Evolutionary conservation across 1,140 invertebrate genomes (phyloP), one percentile per base, ranked within the genome.

Genomic region (Ceratosolen fusciceps): DNA sequence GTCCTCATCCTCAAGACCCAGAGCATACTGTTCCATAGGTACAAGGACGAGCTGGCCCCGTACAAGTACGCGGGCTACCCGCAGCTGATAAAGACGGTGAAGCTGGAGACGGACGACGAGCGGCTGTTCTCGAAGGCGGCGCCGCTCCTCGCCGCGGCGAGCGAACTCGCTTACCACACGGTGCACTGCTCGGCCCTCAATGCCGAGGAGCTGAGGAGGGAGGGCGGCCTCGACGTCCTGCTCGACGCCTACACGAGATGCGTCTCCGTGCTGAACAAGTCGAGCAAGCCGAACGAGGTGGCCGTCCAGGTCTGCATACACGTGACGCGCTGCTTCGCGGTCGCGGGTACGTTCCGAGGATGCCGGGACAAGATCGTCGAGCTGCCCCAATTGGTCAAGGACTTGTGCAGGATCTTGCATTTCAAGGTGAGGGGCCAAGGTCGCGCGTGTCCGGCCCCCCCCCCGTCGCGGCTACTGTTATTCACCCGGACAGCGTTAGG

Each of bases 1-100:
- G 95, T 99, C 8, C 92, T 99, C 0, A 97, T 99, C 84, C 89
- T 99, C 24, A 93, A 95, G 85, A 96, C 98, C 0, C 99, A 99
- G 89, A 98, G 96, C 85, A 99, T 99, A 84, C 92, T 99, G 1
- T 99, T 99, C 87, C 93, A 95, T 84, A 93, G 97, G 84, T 98
- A 98, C 91, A 94, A 94, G 21, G 93, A 96, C 85, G 97, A 97
- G 81, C 90, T 99, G 47, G 93, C 96, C 79, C 98, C 97, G 5
- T 99, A 99, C 91, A 99, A 99, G 90, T 99, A 99, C 91, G 97
- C 99, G 68, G 99, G 99, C 7, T 99, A 99, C 91, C 96, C 96
- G 0, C 98, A 99, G 91, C 91, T 99, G 14, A 97, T 99, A 43
- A 97, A 98, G 89, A 99, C 98, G 0, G 98, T 99, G 74, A 93